Evolutionary conservation across 2,113 vertebrate genomes (phyloP), one percentile per base, ranked within the genome.

Genomic region (Tetraodon nigroviridis): DNA sequence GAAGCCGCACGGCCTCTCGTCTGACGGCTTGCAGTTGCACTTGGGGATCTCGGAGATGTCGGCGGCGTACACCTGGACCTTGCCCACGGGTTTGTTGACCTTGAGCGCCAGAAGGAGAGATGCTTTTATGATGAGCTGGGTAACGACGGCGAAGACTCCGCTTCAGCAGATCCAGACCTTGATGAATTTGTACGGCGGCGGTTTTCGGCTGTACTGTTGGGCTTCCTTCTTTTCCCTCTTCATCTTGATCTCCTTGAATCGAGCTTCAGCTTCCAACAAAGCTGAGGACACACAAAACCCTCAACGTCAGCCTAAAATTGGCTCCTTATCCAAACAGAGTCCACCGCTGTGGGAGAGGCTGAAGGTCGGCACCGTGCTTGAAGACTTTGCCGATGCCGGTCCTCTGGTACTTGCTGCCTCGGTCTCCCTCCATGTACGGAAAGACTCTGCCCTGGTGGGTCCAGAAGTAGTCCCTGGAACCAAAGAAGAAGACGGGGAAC

Each of bases 401-500:
- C 67, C 91, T 92, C 64, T 97, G 95, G 83, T 95, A 87, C 86
- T 92, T 95, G 87, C 93, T 96, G 58, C 96, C 96, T 45, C 94
- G 74, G 88, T 99, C 97, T 51, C 96, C 97, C 84, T 99, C 97
- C 94, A 99, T 93, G 77, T 99, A 99, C 3, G 97, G 96, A 83
- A 99, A 99, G 48, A 97, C 96, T 32, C 97, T 90, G 1, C 95
- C 97, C 89, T 99, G 97, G 81, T 98, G 95, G 0, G 95, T 99
- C 95, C 96, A 99, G 81, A 96, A 98, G 84, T 97, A 99, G 89
- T 99, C 97, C 84, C 95, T 98, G 67, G 97, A 99, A 69, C 97
- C 97, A 70, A 99, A 99, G 90, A 99, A 99, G 90, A 95, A 98
- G 59, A 99, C 96, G 0, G 97, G 97, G 79, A 99, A 99, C 89